These are phyloP conservation scores for Pseudanteris insignis DNA, from an alignment of 2,888 invertebrate genomes.

Conservation along the genomic window DNA sequence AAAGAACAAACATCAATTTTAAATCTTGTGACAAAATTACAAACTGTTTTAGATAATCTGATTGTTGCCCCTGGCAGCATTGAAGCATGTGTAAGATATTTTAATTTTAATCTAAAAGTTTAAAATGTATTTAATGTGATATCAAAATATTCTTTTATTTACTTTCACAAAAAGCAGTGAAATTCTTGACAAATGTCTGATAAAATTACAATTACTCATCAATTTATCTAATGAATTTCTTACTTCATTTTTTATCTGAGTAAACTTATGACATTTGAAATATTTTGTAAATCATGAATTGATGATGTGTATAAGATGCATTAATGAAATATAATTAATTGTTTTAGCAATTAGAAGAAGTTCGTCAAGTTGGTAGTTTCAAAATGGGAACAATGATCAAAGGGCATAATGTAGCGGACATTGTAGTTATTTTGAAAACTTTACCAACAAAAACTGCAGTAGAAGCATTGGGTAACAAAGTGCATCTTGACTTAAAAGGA, in stretches of 20 bases:
- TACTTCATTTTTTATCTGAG: no score
- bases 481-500: conserved; percentile 84
- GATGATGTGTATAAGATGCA: no score
- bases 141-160: conserved; percentile 1
- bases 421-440: conserved; percentile 96
- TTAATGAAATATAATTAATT: no score
- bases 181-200: no score
- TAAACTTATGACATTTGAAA: no score
- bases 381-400: conserved; percentile 98
- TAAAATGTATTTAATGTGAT: background rate
- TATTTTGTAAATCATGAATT: no score
- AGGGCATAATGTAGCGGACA: conserved; percentile 94
- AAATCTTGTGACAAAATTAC: conserved; percentile 94
- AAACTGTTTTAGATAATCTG: conserved; percentile 90
- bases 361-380: conserved; percentile 95
- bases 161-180: no score
- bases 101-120: background rate
- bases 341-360: conserved; percentile 93
- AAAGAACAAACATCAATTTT: conserved; percentile 92
- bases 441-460: conserved; percentile 95
- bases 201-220: no score
- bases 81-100: conserved; percentile 89
- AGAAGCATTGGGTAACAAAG: conserved; percentile 88
- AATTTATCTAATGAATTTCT: no score
- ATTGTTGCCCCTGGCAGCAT: conserved; percentile 94